phyloP scores from a whole-genome alignment of 2,113 vertebrate species.

The Genyomyrus donnyi region DNA sequence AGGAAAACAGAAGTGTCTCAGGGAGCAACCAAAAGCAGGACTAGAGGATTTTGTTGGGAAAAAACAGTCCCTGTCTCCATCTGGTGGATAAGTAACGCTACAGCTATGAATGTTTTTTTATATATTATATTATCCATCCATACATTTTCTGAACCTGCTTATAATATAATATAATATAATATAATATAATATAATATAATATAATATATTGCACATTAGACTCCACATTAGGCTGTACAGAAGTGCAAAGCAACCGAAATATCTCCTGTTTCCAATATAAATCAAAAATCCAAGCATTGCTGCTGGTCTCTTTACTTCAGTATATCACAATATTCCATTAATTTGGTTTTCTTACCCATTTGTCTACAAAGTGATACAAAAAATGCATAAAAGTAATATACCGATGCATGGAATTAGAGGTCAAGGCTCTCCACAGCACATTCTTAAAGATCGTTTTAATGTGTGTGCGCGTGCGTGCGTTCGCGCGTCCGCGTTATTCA shows the following conservation, averaged over 20 bases:
- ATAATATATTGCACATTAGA: background rate
- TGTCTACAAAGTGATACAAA: background rate
- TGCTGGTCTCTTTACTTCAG: background rate
- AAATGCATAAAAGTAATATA: background rate
- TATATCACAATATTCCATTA: background rate
- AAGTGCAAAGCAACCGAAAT: background rate
- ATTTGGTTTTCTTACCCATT: background rate
- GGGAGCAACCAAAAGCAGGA: background rate
- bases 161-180: background rate
- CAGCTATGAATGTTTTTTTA: background rate
- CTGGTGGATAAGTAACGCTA: conserved; percentile 3
- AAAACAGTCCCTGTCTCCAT: conserved; percentile 21
- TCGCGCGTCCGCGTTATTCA: background rate
- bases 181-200: background rate
- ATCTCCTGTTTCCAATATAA: background rate
- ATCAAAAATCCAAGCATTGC: background rate
- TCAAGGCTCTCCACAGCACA: background rate
- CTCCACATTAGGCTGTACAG: background rate
- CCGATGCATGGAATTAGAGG: background rate
- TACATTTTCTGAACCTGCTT: background rate
- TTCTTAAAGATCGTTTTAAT: background rate
- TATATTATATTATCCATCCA: background rate
- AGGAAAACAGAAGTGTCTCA: background rate
- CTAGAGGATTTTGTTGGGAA: background rate
- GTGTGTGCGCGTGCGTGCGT: background rate